These are phyloP conservation scores for Myotis myotis DNA, from an alignment of 2,797 vertebrate species.

Conservation along the genomic window DNA sequence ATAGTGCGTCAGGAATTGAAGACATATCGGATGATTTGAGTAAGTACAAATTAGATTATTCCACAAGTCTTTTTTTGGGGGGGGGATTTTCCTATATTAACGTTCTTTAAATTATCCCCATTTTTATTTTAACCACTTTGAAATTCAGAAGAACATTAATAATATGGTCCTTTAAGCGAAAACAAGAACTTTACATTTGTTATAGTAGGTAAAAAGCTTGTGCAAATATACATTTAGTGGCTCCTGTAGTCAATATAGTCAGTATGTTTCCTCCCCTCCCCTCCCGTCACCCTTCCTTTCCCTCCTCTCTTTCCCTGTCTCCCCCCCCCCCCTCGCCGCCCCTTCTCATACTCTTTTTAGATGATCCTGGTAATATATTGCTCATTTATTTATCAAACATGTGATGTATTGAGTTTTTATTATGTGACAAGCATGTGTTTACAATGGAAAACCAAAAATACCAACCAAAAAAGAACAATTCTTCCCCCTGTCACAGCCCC, in stretches of 20 bases:
- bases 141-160: slow-evolving; percentile 36
- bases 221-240: background rate
- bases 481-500: background rate
- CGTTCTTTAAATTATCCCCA: slow-evolving; percentile 42
- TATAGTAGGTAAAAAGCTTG: background rate
- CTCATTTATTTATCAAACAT: slow-evolving; percentile 3
- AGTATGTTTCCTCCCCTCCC: background rate
- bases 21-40: slow-evolving; percentile 82
- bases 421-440: background rate
- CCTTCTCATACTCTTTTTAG: background rate
- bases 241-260: background rate
- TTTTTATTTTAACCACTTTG: slow-evolving; percentile 43
- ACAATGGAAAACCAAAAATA: slow-evolving; percentile 9
- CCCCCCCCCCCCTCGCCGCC: too few relatives aligned
- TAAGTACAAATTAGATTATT: slow-evolving; percentile 81
- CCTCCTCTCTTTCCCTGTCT: background rate
- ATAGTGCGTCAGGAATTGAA: slow-evolving; percentile 81
- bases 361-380: background rate
- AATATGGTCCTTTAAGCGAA: background rate
- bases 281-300: too few relatives aligned
- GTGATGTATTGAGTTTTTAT: background rate
- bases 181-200: background rate
- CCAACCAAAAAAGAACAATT: background rate
- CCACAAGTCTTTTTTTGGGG: slow-evolving; percentile 7
- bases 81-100: slow-evolving; percentile 43